phyloP scores from a whole-genome alignment of 1,140 invertebrate genomes.

The Lepidotrigona ventralis region DNA sequence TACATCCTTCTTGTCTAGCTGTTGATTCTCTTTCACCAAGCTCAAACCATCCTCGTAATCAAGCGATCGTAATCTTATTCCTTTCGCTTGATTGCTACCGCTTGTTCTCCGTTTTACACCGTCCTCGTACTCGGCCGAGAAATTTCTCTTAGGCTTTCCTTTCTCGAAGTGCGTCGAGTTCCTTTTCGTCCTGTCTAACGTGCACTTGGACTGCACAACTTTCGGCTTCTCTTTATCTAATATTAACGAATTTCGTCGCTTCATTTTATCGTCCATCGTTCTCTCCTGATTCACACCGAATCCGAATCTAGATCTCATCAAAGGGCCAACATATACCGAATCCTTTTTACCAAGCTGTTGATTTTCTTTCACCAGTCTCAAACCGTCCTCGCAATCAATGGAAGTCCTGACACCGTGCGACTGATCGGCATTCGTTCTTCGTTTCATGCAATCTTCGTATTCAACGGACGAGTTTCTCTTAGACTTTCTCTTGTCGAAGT shows the following conservation, averaged over 20 bases:
- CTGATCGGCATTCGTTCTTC: slow-evolving; percentile 56
- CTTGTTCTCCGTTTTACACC: slow-evolving; percentile 63
- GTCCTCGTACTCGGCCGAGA: slow-evolving; percentile 71
- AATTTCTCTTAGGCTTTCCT: slow-evolving; percentile 66
- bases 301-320: slow-evolving; percentile 56
- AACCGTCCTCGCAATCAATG: slow-evolving; percentile 70
- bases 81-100: slow-evolving; percentile 48
- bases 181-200: slow-evolving; percentile 70
- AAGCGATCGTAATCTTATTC: slow-evolving; percentile 54
- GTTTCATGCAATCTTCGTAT: slow-evolving; percentile 72
- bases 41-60: slow-evolving; percentile 70
- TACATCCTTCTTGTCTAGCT: slow-evolving; percentile 50
- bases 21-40: slow-evolving; percentile 52
- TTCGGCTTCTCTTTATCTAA: slow-evolving; percentile 67
- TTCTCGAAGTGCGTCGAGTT: slow-evolving; percentile 67
- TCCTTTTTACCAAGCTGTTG: slow-evolving; percentile 56
- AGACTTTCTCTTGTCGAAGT: slow-evolving; percentile 58
- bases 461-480: slow-evolving; percentile 71
- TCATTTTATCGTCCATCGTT: slow-evolving; percentile 62
- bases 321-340: slow-evolving; percentile 17
- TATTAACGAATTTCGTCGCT: slow-evolving; percentile 63
- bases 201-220: slow-evolving; percentile 57
- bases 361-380: slow-evolving; percentile 51
- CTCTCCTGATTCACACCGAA: slow-evolving; percentile 47
- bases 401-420: slow-evolving; percentile 54